A percentile compares a stretch with the other conserved stretches of the same genome.
Conservation (phyloP, 92 coral and sea anemone genomes). For the Parazoanthus swiftii region DNA sequence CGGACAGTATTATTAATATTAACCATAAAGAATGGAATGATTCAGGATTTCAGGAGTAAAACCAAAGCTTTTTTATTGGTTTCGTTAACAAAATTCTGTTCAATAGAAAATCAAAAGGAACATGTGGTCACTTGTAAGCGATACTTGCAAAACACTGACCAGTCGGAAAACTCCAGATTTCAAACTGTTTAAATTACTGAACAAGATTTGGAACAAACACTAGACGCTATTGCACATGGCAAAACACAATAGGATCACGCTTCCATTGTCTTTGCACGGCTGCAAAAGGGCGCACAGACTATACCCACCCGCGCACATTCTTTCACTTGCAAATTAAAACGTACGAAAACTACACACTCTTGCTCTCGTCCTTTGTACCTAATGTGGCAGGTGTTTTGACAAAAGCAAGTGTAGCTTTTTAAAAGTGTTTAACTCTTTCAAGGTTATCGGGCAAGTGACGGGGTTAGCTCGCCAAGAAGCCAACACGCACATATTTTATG, state of each 20-base stretch:
- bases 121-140: not conserved
- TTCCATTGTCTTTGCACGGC: slow-evolving; percentile 10
- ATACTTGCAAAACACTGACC: slow-evolving; percentile 15
- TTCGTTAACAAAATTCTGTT: not conserved
- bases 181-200: not conserved
- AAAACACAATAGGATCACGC: slow-evolving; percentile 30
- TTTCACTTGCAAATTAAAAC: slow-evolving; percentile 40
- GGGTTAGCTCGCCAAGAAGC: not conserved
- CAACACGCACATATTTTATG: not conserved
- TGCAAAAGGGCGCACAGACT: slow-evolving; percentile 14
- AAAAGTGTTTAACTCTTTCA: not conserved
- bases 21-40: not conserved
- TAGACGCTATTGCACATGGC: slow-evolving; percentile 45
- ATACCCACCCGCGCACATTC: slow-evolving; percentile 30
- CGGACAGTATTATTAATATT: no score
- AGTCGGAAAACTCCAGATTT: slow-evolving; percentile 18
- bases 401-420: slow-evolving; percentile 26
- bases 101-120: not conserved
- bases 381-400: slow-evolving; percentile 27
- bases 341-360: not conserved
- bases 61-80: not conserved
- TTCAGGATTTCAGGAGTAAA: not conserved
- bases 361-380: slow-evolving; percentile 22
- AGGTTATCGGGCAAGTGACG: not conserved
- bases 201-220: slow-evolving; percentile 14